phyloP scores from a whole-genome alignment of 2,797 vertebrate genomes.

The Malacoctenus gilli region DNA sequence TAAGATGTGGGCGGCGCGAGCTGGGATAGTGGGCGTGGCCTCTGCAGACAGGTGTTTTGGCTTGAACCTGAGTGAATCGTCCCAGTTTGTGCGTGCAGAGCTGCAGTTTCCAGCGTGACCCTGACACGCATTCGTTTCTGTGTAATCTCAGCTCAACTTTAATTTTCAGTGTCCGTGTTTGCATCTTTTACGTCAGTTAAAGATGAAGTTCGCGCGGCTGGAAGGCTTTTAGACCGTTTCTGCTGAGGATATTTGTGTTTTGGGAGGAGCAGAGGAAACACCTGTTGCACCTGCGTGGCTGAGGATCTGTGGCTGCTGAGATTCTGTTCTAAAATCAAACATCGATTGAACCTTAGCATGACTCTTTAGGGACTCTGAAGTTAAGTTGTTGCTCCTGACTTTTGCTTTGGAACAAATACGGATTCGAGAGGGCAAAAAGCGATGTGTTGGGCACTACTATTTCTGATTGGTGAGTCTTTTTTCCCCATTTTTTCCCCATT shows the following conservation, averaged over 20 bases:
- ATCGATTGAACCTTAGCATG: too few species aligned
- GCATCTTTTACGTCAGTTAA: too few species aligned
- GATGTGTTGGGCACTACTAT: conserved; percentile 34
- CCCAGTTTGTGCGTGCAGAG: conserved; percentile 1
- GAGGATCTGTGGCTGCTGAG: too few species aligned
- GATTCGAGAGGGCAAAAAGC: neutral
- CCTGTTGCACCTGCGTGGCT: conserved; percentile 15
- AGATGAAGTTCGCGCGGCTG: too few species aligned
- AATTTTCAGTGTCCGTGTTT: too few species aligned
- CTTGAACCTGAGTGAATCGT: neutral
- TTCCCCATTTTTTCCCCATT: too few species aligned
- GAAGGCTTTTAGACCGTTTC: too few species aligned
- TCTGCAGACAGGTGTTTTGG: conserved; percentile 44
- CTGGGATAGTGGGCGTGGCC: conserved; percentile 3
- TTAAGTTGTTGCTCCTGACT: too few species aligned
- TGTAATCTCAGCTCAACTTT: too few species aligned
- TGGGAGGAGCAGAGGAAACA: conserved; percentile 18
- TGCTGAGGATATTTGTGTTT: too few species aligned
- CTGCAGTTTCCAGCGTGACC: neutral
- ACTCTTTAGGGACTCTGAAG: too few species aligned
- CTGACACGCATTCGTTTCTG: neutral
- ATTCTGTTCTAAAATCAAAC: too few species aligned
- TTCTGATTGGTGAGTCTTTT: conserved; percentile 59
- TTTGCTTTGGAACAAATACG: conserved; percentile 36
- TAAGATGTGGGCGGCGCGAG: neutral